Base-by-base conservation (phyloP, 2,888 invertebrate genomes). In the Himalopsyche anomala region DNA sequence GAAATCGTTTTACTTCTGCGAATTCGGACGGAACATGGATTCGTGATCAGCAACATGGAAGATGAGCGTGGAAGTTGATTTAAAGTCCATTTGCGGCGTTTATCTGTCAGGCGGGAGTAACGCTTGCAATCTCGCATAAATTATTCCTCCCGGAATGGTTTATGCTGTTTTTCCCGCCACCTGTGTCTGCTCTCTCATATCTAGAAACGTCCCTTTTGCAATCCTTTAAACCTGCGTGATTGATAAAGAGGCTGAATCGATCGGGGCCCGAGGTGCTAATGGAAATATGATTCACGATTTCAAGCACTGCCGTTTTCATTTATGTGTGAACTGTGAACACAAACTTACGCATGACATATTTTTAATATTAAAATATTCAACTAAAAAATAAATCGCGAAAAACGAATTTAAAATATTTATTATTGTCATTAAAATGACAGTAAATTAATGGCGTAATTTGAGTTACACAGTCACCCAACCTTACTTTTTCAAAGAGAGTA, bases 211-310 rank as follows among this genome's bases (percentile, higher is more conserved):
- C 74, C 36, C 74, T 36, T 11, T 36, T 2, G 36, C 36, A 36
- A 74, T 74, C 74, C 74, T 36, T 74, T 74, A 74, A 74, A 74
- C 74, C 74, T 74, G 74, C 38, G 74, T 74, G 74, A 74, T 74
- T 74, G 74, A 74, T 74, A 74, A 74, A 74, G 74, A 74, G 74
- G 74, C 74, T 74, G 74, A 19, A 74, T 74, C 74, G 74, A 74
- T 74, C 12, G 74, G 74, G 38, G 38, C 36, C 12, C 74, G 38
- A 28, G 36, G 74, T 36, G 74, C 74, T 74, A 74, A 74, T 74
- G 74, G 74, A 74, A 74, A 74, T 74, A 74, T 74, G 74, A 74
- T 74, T 74, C 74, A 36, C 74, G 28, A 36, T 74, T 38, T 74
- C 74, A 36, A 6, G 74, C 36, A 74, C 11, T 74, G 74, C 74